A percentile compares a stretch with the other conserved stretches of the same genome.
phyloP scores from a whole-genome alignment of 2,797 vertebrate genomes.

The Cyprinella venusta region DNA sequence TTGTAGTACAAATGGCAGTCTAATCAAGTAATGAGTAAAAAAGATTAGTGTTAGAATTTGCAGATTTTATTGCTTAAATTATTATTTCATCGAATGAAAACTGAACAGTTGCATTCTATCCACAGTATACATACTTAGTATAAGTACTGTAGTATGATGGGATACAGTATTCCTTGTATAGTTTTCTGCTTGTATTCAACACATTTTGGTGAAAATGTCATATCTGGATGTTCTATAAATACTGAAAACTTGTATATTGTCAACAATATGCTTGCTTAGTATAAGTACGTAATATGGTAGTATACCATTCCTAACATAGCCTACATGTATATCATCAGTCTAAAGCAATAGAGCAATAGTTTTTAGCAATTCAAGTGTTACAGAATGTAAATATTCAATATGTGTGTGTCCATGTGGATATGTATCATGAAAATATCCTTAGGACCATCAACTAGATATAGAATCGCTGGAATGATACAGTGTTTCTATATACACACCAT shows the following conservation, averaged over 20 bases:
- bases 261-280: background rate
- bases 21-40: background rate
- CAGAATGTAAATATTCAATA: slow-evolving; percentile 54
- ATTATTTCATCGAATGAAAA: background rate
- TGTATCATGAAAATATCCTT: slow-evolving; percentile 62
- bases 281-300: slow-evolving; percentile 3
- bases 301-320: slow-evolving; percentile 31
- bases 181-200: background rate
- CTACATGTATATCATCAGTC: slow-evolving; percentile 25
- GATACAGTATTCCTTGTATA: background rate
- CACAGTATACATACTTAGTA: background rate
- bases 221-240: background rate
- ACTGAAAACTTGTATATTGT: background rate
- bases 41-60: background rate
- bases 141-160: background rate
- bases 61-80: background rate
- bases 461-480: slow-evolving; percentile 54
- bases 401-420: slow-evolving; percentile 63
- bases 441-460: slow-evolving; percentile 58
- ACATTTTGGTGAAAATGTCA: slow-evolving; percentile 8
- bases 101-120: background rate
- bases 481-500: slow-evolving; percentile 61
- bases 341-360: slow-evolving; percentile 32
- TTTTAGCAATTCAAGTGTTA: slow-evolving; percentile 22
- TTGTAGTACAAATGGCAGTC: background rate